Conservation (phyloP, 2,888 invertebrate genomes). For the Archips xylosteana region DNA sequence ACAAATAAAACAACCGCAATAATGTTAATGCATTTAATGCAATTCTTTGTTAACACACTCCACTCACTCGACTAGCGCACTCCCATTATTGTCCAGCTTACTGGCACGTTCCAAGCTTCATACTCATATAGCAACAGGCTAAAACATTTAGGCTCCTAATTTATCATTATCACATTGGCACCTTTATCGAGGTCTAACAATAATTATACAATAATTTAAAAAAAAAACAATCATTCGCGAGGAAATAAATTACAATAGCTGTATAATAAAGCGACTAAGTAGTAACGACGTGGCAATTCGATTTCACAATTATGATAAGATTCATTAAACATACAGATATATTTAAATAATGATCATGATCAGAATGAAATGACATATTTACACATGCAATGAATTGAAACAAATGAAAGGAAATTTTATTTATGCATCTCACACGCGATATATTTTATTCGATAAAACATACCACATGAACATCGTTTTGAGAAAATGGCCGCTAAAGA, state of each 20-base stretch:
- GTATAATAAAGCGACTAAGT: constrained; percentile 42
- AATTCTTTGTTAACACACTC: constrained; percentile 70
- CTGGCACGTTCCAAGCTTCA: constrained; percentile 55
- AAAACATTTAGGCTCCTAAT: constrained; percentile 76
- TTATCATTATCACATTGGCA: constrained; percentile 86
- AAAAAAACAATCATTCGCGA: constrained; percentile 61
- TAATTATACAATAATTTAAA: constrained; percentile 68
- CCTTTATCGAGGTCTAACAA: constrained; percentile 75
- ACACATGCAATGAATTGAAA: not conserved
- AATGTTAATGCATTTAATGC: constrained; percentile 83
- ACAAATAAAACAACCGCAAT: constrained; percentile 63
- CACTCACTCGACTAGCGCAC: constrained; percentile 60
- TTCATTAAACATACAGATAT: constrained; percentile 2
- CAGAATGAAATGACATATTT: not conserved
- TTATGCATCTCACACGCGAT: not conserved
- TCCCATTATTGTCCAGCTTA: constrained; percentile 59
- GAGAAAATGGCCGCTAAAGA: no score
- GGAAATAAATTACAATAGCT: constrained; percentile 77
- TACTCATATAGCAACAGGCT: constrained; percentile 58
- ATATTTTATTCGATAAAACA: not conserved
- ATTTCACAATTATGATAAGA: constrained; percentile 28
- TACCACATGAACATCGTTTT: not conserved
- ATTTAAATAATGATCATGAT: not conserved
- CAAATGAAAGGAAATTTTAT: not conserved
- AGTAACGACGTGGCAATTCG: constrained; percentile 34